These are phyloP conservation scores for Xerus rutilus DNA, from an alignment of 2,797 vertebrate species.

Conservation along the genomic window DNA sequence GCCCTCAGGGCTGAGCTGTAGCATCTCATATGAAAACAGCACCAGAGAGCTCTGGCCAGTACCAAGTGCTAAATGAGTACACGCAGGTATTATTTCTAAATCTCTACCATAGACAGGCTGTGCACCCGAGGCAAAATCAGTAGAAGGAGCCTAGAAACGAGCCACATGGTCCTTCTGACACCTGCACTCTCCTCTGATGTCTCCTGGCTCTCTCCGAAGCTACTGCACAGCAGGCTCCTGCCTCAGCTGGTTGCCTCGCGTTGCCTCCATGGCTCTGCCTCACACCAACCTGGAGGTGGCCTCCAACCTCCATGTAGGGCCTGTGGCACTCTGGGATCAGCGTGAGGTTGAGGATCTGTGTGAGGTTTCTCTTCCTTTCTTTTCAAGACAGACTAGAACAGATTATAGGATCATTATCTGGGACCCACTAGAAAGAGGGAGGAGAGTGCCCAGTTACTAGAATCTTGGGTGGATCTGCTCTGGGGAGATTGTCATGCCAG, in stretches of 20 bases:
- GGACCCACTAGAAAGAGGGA: background rate
- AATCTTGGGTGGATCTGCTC: background rate
- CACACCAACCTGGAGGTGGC: background rate
- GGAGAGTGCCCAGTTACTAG: background rate
- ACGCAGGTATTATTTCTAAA: background rate
- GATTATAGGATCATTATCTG: background rate
- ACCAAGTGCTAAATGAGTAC: background rate
- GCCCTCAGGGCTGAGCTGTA: background rate
- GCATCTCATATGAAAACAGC: background rate
- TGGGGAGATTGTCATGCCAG: background rate
- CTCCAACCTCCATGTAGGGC: too few species aligned
- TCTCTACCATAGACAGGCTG: background rate
- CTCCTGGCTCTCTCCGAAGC: background rate
- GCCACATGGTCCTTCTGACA: too few species aligned
- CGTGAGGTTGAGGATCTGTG: too few species aligned
- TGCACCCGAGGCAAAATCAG: background rate
- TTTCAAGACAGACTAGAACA: background rate
- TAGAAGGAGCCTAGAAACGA: background rate
- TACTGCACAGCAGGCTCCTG: background rate
- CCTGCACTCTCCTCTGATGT: background rate
- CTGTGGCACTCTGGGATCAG: too few species aligned
- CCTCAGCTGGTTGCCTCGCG: too few species aligned
- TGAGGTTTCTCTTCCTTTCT: background rate
- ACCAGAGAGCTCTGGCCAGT: too few species aligned
- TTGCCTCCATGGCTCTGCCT: accelerated